Base-by-base conservation (phyloP, 2,797 vertebrate species). In the Anguilla anguilla region DNA sequence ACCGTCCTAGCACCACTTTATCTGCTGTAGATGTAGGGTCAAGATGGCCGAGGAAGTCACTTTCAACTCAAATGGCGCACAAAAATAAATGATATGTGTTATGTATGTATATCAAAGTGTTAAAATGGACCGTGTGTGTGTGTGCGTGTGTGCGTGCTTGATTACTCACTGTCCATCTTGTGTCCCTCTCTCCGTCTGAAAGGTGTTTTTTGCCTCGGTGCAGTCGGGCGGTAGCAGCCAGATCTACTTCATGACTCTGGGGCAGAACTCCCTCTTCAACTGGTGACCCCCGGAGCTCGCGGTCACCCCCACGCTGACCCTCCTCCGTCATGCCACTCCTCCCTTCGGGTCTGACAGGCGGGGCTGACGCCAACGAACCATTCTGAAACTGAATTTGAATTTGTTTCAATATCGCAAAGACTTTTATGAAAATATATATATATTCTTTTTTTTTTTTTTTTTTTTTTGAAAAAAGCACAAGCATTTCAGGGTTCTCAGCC, bases 221-320 rank as follows among this genome's bases (percentile, higher is more conserved):
- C 97, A 97, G 93, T 97, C 95, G 5, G 98, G 98, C 88, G 97
- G 93, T 92, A 97, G 97, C 96, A 99, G 98, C 94, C 97, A 98
- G 94, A 98, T 99, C 94, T 99, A 99, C 93, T 98, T 98, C 92
- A 99, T 99, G 98, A 99, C 98, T 81, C 96, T 99, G 28, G 98
- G 98, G 93, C 97, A 97, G 93, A 98, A 97, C 91, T 94, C 95
- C 0, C 93, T 98, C n/a, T 97, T 98, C 95, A 98, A 94, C 95
- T 99, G 97, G 98, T 98, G 95, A 97, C 92, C 28, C 79, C 82
- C 25, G 89, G 88, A 91, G 61, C 67, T 82, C 6, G 46, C 11
- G 2, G 72, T 69, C 25, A 55, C 79, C n/a, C n/a, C 17, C 2
- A 69, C 11, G 0, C 28, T 15, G 84, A 59, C 19, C 39, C 35